These are phyloP conservation scores for Agrochola circellaris DNA, from an alignment of 2,888 invertebrate genomes.

Conservation along the genomic window DNA sequence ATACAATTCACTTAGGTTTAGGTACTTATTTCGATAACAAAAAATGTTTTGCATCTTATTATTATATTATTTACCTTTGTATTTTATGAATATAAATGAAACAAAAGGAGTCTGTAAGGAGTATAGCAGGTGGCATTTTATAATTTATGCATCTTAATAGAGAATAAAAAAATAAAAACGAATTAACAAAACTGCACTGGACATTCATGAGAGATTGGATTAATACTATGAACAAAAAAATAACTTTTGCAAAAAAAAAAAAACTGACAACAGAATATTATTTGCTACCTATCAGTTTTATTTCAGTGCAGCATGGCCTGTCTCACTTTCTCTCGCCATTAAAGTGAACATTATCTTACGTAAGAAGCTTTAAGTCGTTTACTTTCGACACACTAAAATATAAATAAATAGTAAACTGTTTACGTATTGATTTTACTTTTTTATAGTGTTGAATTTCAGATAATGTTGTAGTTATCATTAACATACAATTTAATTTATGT, in stretches of 20 bases:
- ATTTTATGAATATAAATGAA: no score
- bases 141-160: no score
- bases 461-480: background rate
- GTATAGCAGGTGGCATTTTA: no score
- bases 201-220: background rate
- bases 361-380: conserved; percentile 63
- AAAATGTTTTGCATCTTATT: background rate
- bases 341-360: conserved; percentile 68
- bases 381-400: conserved; percentile 64
- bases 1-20: background rate
- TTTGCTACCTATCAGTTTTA: conserved; percentile 24
- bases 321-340: conserved; percentile 71
- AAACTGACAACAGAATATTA: background rate
- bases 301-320: conserved; percentile 53
- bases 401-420: conserved; percentile 37
- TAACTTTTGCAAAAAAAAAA: background rate
- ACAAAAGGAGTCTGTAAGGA: no score
- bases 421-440: conserved; percentile 14
- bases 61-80: no score
- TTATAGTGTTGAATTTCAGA: background rate
- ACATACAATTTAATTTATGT: background rate
- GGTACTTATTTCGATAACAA: accelerated
- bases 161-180: no score
- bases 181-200: background rate
- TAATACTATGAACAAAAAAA: background rate